Base-by-base conservation (phyloP, 2,797 vertebrate species). In the Choloepus didactylus region DNA sequence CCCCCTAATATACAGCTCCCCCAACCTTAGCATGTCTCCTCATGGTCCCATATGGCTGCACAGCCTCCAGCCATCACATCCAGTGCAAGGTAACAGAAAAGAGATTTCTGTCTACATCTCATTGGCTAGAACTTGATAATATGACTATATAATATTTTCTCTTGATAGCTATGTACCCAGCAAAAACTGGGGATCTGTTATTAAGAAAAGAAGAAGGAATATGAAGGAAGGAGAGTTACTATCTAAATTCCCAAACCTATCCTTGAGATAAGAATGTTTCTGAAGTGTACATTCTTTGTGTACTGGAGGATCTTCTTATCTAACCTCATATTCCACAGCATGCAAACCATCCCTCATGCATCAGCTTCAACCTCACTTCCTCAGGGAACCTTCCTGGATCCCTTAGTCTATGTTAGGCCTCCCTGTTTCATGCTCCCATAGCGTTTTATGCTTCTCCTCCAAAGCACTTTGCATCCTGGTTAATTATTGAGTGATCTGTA, bases 91-190 rank as follows among this genome's bases (percentile, higher is more conserved):
- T 21, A 75, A 31, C 56, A 73, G 59, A n/a, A 66, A 76, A 93
- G 18, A 49, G 41, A 11, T 23, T 80, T 73, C 31, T 72, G 41
- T 16, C 62, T 66, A 79, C 8, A 35, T 64, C 41, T 93, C 29
- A 90, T 46, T 87, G 70, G 16, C 31, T 41, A 62, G 41, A 80
- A 56, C 72, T 81, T 84, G 81, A 56, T 62, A n/a, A 89, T 35
- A n/a, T 66, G 62, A 15, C 41, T 27, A 67, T 69, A 16, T 41
- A 73, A 93, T 75, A n/a, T 83, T 89, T 91, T 62, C 62, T 89
- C 10, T 60, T 44, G 44, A 29, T 92, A 75, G 44, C 35, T 91
- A 56, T 4, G 19, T 69, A 72, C 51, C 27, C 29, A 75, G 88
- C 5, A 72, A 81, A 83, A 75, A 25, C 46, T 59, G 27, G 54